A percentile compares a stretch with the other conserved stretches of the same genome.
These are phyloP conservation scores for Drosophila guanche DNA, from an alignment of 1,140 invertebrate genomes.

Conservation along the genomic window DNA sequence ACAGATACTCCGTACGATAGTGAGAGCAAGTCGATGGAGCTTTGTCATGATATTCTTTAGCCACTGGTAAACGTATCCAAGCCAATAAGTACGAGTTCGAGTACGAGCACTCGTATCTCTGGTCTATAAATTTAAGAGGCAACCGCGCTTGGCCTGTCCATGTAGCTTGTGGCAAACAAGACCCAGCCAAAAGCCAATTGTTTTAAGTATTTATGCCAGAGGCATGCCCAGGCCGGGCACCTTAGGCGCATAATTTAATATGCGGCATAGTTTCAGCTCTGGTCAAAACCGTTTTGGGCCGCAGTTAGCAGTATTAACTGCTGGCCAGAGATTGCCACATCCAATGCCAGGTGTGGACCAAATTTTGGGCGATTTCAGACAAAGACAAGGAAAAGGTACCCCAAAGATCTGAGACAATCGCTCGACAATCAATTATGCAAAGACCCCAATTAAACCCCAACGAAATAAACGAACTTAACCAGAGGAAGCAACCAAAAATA, in stretches of 20 bases:
- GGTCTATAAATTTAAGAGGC: too few relatives aligned
- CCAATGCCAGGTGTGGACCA: conserved; percentile 31
- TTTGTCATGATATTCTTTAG: conserved; percentile 11
- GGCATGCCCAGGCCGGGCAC: conserved; percentile 19
- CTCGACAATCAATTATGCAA: conserved; percentile 12
- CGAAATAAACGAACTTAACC: conserved; percentile 2
- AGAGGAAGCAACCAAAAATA: background rate
- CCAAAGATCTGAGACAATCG: conserved; percentile 30
- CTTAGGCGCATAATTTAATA: conserved; percentile 38
- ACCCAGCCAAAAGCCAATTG: conserved; percentile 19
- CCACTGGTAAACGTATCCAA: conserved; percentile 6
- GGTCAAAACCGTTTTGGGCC: background rate
- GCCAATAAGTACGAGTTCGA: background rate
- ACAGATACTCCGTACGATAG: conserved; percentile 9
- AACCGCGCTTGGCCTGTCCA: background rate
- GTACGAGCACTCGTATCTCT: background rate
- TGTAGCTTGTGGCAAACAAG: conserved; percentile 15
- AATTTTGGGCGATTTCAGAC: background rate
- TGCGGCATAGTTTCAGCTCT: conserved; percentile 11
- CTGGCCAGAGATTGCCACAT: conserved; percentile 14
- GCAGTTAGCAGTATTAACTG: too few relatives aligned
- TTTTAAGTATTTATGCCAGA: conserved; percentile 38
- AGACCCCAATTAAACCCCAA: conserved; percentile 22
- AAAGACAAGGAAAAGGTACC: conserved; percentile 12
- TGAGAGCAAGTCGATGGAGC: conserved; percentile 8